Evolutionary conservation across 2,888 invertebrate genomes (phyloP), one percentile per base, ranked within the genome.

Genomic region (Troglohyphantes excavatus): DNA sequence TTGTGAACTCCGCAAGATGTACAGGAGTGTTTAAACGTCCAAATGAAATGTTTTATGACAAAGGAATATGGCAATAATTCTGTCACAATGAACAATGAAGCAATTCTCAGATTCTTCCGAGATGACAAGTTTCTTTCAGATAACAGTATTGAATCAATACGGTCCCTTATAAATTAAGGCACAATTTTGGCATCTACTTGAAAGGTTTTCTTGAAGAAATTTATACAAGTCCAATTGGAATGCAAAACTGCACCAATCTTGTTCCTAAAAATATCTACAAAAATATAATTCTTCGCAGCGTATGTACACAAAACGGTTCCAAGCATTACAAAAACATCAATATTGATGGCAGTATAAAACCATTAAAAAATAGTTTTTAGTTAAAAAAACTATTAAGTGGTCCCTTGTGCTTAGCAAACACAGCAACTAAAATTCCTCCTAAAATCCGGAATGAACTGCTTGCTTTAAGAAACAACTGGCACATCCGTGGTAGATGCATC

Each of bases 181-280:
- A 76, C 75, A n/a, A 29, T 29, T 76, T 76, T 76, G 75, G 75
- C 75, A 76, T 61, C 61, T 17, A 70, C 39, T 46, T 23, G 5
- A 70, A 70, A 46, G 13, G 46, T 76, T 27, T n/a, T 76, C 61
- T 17, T 9, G 46, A 29, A 27, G 75, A 59, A 61, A 59, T 33
- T 7, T 33, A 68, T 19, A 68, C 53, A 53, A 53, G 53, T 53
- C 53, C 53, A n/a, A 53, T 53, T n/a, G 53, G 53, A 2, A 29
- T 11, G 68, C 68, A 68, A 33, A 29, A 76, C 11, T 26, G 75
- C 75, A 76, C 75, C 75, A 76, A 17, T 23, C 23, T 70, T n/a
- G 2, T 33, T 46, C 26, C 21, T 13, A 46, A 53, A 70, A 46
- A 46, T 73, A 73, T 73, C 46, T 73, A 73, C 73, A 73, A 73